A percentile compares a stretch with the other conserved stretches of the same genome.
phyloP scores from a whole-genome alignment of 2,888 invertebrate species.

The Lomographa bimaculata region DNA sequence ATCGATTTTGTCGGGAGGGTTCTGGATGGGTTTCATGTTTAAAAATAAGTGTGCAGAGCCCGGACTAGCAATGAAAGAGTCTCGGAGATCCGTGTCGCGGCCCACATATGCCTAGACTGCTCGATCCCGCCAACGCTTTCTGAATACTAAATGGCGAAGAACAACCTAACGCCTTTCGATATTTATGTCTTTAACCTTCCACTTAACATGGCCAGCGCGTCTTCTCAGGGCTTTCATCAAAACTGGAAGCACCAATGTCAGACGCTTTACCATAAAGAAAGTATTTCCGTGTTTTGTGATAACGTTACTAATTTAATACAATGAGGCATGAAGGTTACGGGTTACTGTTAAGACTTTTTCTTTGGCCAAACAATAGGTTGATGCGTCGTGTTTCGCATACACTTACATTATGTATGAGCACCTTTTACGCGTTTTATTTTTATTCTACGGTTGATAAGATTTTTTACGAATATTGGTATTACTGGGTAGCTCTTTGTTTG shows the following conservation, averaged over 20 bases:
- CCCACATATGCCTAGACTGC: conserved; percentile 59
- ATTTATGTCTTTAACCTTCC: conserved; percentile 51
- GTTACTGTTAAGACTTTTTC: conserved; percentile 13
- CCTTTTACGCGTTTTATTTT: conserved; percentile 14
- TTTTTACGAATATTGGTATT: too few species aligned
- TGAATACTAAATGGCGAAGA: conserved; percentile 68
- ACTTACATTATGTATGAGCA: conserved; percentile 8
- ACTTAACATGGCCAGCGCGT: conserved; percentile 50
- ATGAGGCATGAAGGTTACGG: conserved; percentile 15
- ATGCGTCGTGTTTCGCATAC: conserved; percentile 17
- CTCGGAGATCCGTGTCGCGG: conserved; percentile 66
- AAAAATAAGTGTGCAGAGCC: conserved; percentile 40
- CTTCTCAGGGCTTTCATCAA: conserved; percentile 42
- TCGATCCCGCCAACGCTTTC: conserved; percentile 65
- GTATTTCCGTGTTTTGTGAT: conserved; percentile 35
- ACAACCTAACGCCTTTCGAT: conserved; percentile 60
- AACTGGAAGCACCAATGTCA: conserved; percentile 38
- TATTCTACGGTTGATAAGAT: conserved; percentile 10
- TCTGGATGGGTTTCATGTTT: conserved; percentile 28
- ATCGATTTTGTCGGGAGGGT: conserved; percentile 18
- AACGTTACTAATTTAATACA: conserved; percentile 22
- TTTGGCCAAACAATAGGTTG: conserved; percentile 14
- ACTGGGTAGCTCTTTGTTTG: too few species aligned
- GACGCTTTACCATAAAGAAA: conserved; percentile 37
- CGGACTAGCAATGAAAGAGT: conserved; percentile 42